phyloP scores from a whole-genome alignment of 1,140 invertebrate species.

The Samia ricini region DNA sequence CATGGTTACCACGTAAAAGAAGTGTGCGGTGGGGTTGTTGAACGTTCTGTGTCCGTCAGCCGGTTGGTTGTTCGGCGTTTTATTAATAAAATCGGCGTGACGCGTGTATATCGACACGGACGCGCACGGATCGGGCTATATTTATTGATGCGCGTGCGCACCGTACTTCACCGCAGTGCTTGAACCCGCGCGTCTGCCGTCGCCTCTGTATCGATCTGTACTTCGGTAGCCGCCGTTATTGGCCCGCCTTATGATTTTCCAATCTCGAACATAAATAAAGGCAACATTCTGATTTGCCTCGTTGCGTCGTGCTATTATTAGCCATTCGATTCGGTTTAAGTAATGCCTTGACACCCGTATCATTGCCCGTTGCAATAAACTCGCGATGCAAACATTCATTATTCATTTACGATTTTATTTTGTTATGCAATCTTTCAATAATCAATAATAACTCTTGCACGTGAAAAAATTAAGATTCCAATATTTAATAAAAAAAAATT shows the following conservation, averaged over 20 bases:
- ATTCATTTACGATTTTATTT: background rate
- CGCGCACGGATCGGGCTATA: conserved; percentile 28
- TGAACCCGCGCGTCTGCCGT: conserved; percentile 4
- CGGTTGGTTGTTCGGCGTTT: conserved; percentile 48
- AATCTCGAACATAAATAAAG: conserved; percentile 18
- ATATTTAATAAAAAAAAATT: background rate
- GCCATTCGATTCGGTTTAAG: conserved; percentile 19
- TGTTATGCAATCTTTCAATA: background rate
- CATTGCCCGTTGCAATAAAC: conserved; percentile 19
- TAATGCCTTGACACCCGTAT: conserved; percentile 19
- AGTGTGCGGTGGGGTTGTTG: conserved; percentile 56
- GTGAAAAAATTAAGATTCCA: background rate
- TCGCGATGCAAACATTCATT: background rate
- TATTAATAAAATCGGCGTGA: conserved; percentile 69
- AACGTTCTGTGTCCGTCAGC: conserved; percentile 44
- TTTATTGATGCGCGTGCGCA: background rate
- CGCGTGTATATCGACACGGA: conserved; percentile 59
- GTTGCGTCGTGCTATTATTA: conserved; percentile 17
- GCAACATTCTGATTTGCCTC: conserved; percentile 13
- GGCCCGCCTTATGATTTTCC: conserved; percentile 19
- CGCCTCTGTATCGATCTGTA: conserved; percentile 39
- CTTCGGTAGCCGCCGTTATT: conserved; percentile 13
- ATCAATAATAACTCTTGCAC: background rate
- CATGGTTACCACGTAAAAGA: conserved; percentile 36
- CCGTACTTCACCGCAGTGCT: too few species aligned